Percentiles rank a stretch among this genome's conserved stretches.
These are phyloP conservation scores for Ia io DNA, from an alignment of 2,113 vertebrate genomes.

Conservation along the genomic window DNA sequence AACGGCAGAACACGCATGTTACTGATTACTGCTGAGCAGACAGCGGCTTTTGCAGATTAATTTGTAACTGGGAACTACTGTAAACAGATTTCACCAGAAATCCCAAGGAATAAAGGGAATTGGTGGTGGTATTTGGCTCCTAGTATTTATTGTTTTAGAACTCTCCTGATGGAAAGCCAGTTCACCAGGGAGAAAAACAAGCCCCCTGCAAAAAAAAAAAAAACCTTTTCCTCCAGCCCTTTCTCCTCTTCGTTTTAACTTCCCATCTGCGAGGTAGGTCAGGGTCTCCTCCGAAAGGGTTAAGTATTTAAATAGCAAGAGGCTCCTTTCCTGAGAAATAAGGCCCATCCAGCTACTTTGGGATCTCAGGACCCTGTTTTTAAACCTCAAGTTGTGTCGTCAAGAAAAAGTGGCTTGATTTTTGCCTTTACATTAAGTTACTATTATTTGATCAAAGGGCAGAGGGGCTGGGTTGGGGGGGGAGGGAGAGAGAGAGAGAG, in stretches of 20 bases:
- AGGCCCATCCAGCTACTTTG: not conserved
- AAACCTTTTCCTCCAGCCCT: not conserved
- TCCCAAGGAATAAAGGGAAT: constrained; percentile 65
- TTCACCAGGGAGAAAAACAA: not conserved
- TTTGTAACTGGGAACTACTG: constrained; percentile 74
- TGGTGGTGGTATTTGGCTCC: constrained; percentile 55
- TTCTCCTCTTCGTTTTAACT: not conserved
- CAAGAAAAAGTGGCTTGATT: not conserved
- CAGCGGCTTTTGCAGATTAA: constrained; percentile 67
- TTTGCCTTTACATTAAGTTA: not conserved
- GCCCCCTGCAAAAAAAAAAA: not conserved
- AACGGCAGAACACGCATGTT: constrained; percentile 57
- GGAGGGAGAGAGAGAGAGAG: too few species aligned
- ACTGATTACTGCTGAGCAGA: constrained; percentile 65
- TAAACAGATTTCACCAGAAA: constrained; percentile 74
- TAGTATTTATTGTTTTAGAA: constrained; percentile 65
- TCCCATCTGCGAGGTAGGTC: not conserved
- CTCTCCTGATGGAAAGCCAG: constrained; percentile 25
- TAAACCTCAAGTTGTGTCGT: not conserved
- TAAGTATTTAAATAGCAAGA: not conserved
- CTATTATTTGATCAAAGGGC: not conserved
- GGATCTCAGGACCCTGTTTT: not conserved
- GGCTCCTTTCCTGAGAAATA: not conserved
- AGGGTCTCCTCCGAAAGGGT: not conserved
- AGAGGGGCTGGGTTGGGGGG: too few species aligned